Base-by-base conservation (phyloP, 2,888 invertebrate species). In the Drosophila yooni region DNA sequence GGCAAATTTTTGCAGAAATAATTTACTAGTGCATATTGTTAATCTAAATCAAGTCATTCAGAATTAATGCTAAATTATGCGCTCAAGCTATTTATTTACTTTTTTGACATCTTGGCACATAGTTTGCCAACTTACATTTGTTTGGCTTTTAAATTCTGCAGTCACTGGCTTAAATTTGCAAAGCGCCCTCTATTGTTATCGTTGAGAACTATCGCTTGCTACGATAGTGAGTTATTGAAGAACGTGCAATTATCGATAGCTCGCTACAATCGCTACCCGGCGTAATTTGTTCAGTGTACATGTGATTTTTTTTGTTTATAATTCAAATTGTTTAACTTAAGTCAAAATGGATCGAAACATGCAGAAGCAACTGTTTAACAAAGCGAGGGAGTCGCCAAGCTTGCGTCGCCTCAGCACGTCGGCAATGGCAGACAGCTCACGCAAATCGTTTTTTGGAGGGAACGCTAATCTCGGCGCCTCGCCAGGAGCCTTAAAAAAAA, bases 391-490 rank as follows among this genome's bases (percentile, higher is more conserved):
- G 33, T 91, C 90, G 0, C 89, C 89, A 3, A 88, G 85, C 18
- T 66, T 89, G 15, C 81, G 91, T 18, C 88, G 38, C 50, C 84
- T 58, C 70, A 91, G 76, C 83, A 83, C 72, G 85, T 89, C 65
- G 69, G 83, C 15, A 7, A 83, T 70, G 25, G 74, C 79, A 63
- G 54, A 88, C 68, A 40, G 86, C 80, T 15, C 83, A 4, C 83
- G 91, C 2, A 92, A 92, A 82, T 91, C 91, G 1, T 59, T 90
- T 70, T 89, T 84, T 79, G 89, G 90, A 57, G 86, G 85, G 33
- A 88, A 76, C 62, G 60, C 69, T 7, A 75, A 36, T 3, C 38
- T 38, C 6, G 64, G 64, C 33, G 62, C 62, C 54, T 64, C 75
- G 2, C 72, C 72, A 10, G 82, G 74, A 50, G 46, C 75, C 53